Percentiles rank a stretch among this genome's conserved stretches.
Evolutionary conservation across 2,888 invertebrate species (phyloP).

Genomic region (Chirona hameri): DNA sequence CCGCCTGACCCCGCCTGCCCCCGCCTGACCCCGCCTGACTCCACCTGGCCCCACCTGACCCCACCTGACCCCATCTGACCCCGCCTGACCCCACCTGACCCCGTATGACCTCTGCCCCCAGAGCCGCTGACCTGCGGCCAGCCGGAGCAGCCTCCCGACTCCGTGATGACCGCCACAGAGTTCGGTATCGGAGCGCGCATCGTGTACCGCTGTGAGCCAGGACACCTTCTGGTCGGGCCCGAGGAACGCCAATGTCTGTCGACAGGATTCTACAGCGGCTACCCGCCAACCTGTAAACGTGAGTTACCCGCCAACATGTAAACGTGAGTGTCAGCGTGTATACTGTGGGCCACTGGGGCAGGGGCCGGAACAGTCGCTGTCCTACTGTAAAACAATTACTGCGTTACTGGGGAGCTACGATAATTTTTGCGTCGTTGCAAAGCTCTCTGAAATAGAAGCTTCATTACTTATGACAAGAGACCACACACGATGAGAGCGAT

Average conservation of each 20-base stretch:
- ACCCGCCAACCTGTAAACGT: conserved; percentile 91
- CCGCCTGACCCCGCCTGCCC: no score
- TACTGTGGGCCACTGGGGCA: conserved; percentile 42
- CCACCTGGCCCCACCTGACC: not conserved
- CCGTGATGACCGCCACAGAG: conserved; percentile 72
- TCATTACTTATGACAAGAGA: no score
- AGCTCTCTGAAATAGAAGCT: no score
- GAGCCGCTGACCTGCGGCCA: conserved; percentile 86
- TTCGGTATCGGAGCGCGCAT: conserved; percentile 78
- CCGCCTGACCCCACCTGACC: not conserved
- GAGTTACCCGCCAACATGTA: conserved; percentile 50
- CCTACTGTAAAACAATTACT: no score
- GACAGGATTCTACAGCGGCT: conserved; percentile 89
- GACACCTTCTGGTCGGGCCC: conserved; percentile 82
- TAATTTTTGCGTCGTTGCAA: no score
- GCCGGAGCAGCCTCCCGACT: conserved; percentile 89
- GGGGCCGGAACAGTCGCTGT: not conserved
- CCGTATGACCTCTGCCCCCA: conserved; percentile 48
- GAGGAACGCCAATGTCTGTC: conserved; percentile 76
- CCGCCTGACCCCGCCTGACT: not conserved
- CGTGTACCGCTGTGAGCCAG: conserved; percentile 79
- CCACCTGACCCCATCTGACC: not conserved
- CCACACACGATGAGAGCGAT: no score
- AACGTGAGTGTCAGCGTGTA: not conserved
- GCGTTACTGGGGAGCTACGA: no score